Evolutionary conservation across 1,140 invertebrate genomes (phyloP), one percentile per base, ranked within the genome.

Genomic region (Pararge aegeria): DNA sequence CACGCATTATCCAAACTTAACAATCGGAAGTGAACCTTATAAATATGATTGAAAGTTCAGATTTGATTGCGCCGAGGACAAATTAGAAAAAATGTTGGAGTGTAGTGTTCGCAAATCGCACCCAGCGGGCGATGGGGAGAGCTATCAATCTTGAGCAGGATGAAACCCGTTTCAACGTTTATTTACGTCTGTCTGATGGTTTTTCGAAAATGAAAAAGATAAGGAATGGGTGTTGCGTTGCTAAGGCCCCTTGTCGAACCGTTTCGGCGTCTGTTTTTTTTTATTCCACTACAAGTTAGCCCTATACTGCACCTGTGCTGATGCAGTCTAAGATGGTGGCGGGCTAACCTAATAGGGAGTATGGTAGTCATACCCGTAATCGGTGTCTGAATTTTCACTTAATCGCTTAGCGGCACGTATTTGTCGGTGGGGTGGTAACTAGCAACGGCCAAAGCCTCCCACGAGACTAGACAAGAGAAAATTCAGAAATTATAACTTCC

Each of bases 141-240:
- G 83, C 75, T 71, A 87, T 87, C 83, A 87, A 87, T 87, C 81
- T 83, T 79, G 71, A 70, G 68, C 64, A 64, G 73, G 72, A 73
- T 71, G 68, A 69, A 74, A 83, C 83, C 83, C 83, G 70, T 79
- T 82, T 86, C 74, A 83, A 66, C 74, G 70, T 78, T 74, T 86
- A 86, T 86, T 86, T 86, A 86, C 83, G 76, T 80, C 68, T 77
- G 76, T 75, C 68, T 75, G 71, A 79, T 74, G 70, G 75, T 73
- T 81, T 74, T 75, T 73, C 29, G 69, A 73, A 81, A 74, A 75
- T 81, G 74, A 75, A 83, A 82, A 79, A 80, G 76, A 82, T 78
- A 74, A 73, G 70, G 64, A 20, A 20, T 44, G 18, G 16, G 42
- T 18, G 16, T 50, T 55, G 64, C 56, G 53, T 67, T 34, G 53